phyloP scores from a whole-genome alignment of 2,113 vertebrate species.

The Dasyurus viverrinus region DNA sequence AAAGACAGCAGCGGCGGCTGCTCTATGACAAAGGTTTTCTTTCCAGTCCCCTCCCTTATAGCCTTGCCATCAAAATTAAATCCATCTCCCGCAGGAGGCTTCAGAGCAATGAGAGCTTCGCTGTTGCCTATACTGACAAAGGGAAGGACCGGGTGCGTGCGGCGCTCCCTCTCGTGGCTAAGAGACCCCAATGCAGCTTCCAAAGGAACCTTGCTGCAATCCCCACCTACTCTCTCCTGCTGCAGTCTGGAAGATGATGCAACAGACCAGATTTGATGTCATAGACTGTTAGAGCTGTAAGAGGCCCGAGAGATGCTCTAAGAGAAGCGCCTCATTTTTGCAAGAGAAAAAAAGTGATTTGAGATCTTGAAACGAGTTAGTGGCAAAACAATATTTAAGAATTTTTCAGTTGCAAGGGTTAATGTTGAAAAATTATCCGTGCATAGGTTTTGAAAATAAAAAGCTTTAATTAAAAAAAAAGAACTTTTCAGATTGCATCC shows the following conservation, averaged over 20 bases:
- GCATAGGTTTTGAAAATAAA: too few species aligned
- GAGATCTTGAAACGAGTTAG: neutral
- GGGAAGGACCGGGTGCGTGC: constrained; percentile 58
- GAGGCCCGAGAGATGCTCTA: neutral
- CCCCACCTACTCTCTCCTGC: constrained; percentile 38
- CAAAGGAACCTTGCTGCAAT: constrained; percentile 48
- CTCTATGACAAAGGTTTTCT: constrained; percentile 57
- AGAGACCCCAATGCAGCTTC: neutral
- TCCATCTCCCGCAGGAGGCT: constrained; percentile 61
- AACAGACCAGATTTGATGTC: constrained; percentile 11
- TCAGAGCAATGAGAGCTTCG: constrained; percentile 58
- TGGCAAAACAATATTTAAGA: neutral
- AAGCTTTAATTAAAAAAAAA: too few species aligned
- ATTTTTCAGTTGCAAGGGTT: neutral
- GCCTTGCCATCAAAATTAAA: constrained; percentile 55
- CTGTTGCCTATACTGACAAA: constrained; percentile 72
- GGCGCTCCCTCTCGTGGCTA: constrained; percentile 74
- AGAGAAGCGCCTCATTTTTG: neutral
- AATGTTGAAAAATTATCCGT: too few species aligned
- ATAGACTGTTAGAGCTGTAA: neutral
- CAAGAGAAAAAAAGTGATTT: neutral
- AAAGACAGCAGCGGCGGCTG: constrained; percentile 4
- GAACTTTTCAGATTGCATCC: neutral
- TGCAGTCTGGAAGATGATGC: constrained; percentile 43
- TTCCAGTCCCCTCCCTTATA: constrained; percentile 39